A percentile compares a stretch with the other conserved stretches of the same genome.
These are phyloP conservation scores for Agriopis marginaria DNA, from an alignment of 2,888 invertebrate genomes.

Conservation along the genomic window DNA sequence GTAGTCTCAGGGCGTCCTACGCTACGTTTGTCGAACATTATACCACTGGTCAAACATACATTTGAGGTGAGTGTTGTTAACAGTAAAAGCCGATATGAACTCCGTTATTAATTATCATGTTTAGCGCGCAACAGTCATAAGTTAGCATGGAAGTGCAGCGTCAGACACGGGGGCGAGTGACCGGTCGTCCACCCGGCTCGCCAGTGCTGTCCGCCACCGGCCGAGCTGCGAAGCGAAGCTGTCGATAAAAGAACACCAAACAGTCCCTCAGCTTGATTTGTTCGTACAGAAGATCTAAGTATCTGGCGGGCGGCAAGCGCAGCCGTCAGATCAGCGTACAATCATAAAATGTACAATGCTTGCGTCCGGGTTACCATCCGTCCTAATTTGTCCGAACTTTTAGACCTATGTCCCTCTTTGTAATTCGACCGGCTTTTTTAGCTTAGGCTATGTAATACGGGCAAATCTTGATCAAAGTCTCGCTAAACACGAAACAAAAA, in stretches of 20 bases:
- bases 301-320: conserved; percentile 81
- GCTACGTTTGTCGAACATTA: background rate
- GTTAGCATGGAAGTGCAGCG: conserved; percentile 11
- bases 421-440: too few species aligned
- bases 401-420: too few species aligned
- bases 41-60: background rate
- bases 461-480: too few species aligned
- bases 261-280: conserved; percentile 84
- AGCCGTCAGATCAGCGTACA: conserved; percentile 74
- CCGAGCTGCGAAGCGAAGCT: conserved; percentile 6
- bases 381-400: too few species aligned
- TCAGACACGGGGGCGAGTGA: conserved; percentile 7
- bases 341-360: too few species aligned
- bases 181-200: conserved; percentile 4
- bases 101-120: conserved; percentile 25
- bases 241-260: background rate
- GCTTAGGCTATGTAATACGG: too few species aligned
- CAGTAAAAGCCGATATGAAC: background rate
- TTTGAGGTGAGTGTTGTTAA: background rate
- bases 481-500: too few species aligned
- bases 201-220: background rate
- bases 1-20: too few species aligned
- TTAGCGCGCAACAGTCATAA: conserved; percentile 12
- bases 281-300: conserved; percentile 81
- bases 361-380: too few species aligned